Evolutionary conservation across 2,113 vertebrate genomes (phyloP), one percentile per base, ranked within the genome.

Genomic region (Pterocles burchelli): DNA sequence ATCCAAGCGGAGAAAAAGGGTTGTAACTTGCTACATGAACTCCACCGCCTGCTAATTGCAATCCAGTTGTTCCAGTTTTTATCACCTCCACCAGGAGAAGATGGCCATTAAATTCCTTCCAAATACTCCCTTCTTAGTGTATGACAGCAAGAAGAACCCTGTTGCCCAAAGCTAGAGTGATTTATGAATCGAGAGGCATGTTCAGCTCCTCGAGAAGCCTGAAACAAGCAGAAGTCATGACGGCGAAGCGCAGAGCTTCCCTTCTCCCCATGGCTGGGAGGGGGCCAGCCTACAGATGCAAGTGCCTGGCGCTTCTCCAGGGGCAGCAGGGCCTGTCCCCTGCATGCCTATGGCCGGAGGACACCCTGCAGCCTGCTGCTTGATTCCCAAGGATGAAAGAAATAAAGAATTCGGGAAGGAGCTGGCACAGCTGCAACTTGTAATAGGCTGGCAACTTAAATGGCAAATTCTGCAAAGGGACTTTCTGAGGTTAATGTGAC

Each of bases 291-390:
- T 12, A 11, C 13, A 25, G 67, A 20, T 8, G 29, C 31, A 43
- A 33, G 57, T 1, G 2, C 21, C 68, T 12, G 1, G 6, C 0
- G 3, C 41, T n/a, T 31, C 57, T n/a, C 8, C 1, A 3, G 17
- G 17, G 45, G 13, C 45, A 38, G 18, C 4, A 57, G 33, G 2
- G 31, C n/a, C 34, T 38, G 38, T 17, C 21, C 70, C 41, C 25
- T 24, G 45, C 52, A 15, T 2, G 1, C 7, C 2, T 1, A 6
- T 0, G 12, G 46, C n/a, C 9, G 36, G 12, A 29, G 29, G 55
- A 31, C 20, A 28, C 49, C 28, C 11, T 7, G 12, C 1, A n/a
- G 49, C 68, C 33, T 13, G 5, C 31, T 36, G 15, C 17, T 67
- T 9, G 8, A 8, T 21, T 17, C 25, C 29, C 22, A 6, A 14